Percentiles rank a stretch among this genome's conserved stretches.
These are phyloP conservation scores for Hoplias malabaricus DNA, from an alignment of 2,113 vertebrate species.

Conservation along the genomic window DNA sequence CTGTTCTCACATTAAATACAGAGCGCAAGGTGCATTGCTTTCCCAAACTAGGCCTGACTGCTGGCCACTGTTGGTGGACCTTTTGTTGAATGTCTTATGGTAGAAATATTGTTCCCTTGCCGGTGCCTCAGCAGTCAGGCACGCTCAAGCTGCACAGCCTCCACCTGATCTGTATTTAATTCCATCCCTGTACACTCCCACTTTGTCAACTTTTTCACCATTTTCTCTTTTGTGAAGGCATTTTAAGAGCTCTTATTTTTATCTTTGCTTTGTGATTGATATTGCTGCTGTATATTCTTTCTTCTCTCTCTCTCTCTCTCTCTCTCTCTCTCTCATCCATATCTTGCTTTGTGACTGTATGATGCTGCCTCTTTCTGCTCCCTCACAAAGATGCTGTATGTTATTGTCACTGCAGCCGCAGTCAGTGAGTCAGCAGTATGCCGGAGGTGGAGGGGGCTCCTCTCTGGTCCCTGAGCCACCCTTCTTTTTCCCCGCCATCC, in stretches of 20 bases:
- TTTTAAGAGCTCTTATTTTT: constrained; percentile 10
- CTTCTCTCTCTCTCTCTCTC: constrained; percentile 23
- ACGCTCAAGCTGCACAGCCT: constrained; percentile 16
- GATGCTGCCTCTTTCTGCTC: constrained; percentile 71
- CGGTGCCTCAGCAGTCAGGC: constrained; percentile 45
- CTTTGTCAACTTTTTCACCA: neutral
- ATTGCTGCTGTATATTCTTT: neutral
- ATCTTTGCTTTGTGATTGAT: constrained; percentile 30
- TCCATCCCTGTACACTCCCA: constrained; percentile 35
- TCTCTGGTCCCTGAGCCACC: constrained; percentile 82
- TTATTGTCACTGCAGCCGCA: constrained; percentile 95
- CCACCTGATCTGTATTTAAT: constrained; percentile 59
- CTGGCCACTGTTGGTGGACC: constrained; percentile 23
- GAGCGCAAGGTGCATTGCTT: constrained; percentile 63
- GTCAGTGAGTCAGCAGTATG: constrained; percentile 56
- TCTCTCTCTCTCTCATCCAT: constrained; percentile 23
- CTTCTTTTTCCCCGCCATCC: constrained; percentile 89
- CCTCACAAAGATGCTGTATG: constrained; percentile 88
- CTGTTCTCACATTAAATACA: constrained; percentile 82
- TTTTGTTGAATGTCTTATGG: neutral
- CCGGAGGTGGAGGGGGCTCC: constrained; percentile 76
- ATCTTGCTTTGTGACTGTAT: constrained; percentile 56
- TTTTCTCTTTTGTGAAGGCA: constrained; percentile 1
- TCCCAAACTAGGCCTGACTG: constrained; percentile 38
- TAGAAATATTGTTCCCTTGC: neutral